Percentiles rank a stretch among this genome's conserved stretches.
Evolutionary conservation across 2,113 vertebrate species (phyloP).

Genomic region (Promerops cafer): DNA sequence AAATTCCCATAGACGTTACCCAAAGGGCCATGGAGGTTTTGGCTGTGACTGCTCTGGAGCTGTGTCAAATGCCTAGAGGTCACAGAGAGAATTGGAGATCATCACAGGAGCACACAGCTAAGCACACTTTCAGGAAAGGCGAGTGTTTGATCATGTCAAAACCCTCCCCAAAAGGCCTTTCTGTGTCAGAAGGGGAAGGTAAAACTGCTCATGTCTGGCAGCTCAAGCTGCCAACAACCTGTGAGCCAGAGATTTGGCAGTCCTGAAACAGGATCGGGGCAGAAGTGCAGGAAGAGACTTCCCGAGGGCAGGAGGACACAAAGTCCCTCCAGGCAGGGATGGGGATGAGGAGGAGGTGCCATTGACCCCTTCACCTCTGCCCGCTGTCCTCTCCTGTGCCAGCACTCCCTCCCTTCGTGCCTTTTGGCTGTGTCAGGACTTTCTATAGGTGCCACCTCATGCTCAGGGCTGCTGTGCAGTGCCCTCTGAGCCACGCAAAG

Average conservation of each 20-base stretch:
- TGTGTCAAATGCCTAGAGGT: background rate
- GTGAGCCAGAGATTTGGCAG: fast-evolving
- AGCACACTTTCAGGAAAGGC: background rate
- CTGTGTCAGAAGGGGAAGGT: background rate
- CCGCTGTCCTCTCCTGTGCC: background rate
- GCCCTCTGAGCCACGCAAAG: background rate
- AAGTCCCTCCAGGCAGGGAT: background rate
- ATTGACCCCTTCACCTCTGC: background rate
- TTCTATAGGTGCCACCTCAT: background rate
- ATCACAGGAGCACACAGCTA: background rate
- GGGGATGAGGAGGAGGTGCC: background rate
- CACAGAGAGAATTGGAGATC: background rate
- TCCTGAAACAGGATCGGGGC: background rate
- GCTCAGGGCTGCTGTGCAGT: background rate
- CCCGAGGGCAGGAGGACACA: background rate
- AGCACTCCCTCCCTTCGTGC: background rate
- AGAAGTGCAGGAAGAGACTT: background rate
- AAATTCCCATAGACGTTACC: background rate
- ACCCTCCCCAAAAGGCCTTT: background rate
- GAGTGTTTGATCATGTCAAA: background rate
- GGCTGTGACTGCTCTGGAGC: background rate
- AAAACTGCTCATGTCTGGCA: background rate
- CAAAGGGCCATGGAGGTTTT: background rate
- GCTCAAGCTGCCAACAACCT: background rate
- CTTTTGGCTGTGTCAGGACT: background rate